Base-by-base conservation (phyloP, 2,888 invertebrate genomes). In the Pandemis cinnamomeana region DNA sequence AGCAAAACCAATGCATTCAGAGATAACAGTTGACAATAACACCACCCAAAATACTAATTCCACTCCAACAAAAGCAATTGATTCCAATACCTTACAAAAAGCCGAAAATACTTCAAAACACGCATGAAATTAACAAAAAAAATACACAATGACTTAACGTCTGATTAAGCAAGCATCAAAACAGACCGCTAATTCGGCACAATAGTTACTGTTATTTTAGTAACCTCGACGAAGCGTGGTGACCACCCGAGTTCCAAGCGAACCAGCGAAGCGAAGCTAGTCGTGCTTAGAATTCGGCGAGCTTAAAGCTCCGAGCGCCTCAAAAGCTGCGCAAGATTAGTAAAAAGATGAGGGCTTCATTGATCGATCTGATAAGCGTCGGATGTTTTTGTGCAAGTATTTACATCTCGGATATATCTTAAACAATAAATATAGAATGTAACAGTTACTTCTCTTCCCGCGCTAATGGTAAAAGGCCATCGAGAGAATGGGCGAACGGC, bases 1-100 rank as follows among this genome's bases (percentile, higher is more conserved):
- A 36, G 27, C 27, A 36, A 36, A 36, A 36, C 20, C 20, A 20
- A 20, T 20, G 20, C 27, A 89, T 91, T 93, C 92, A 92, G n/a
- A 13, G 46, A 11, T 46, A 53, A 53, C 6, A 51, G 55, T 55
- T 55, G 55, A 55, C 55, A 55, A 55, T 55, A 20, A 55, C 15
- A 5, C n/a, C 55, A 55, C 55, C 8, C 55, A 55, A 7, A 53
- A 53, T 48, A 7, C 55, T 55, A 55, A 55, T 55, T 8, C 20
- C 55, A 20, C 55, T 55, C 4, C 20, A 20, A 20, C 20, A 7
- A 2, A n/a, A 51, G 51, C n/a, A 6, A 7, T n/a, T 13, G 27
- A 36, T 36, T 36, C 27, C 27, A 36, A n/a, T 1, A n/a, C n/a
- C 13, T 55, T 6, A 20, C 20, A 15, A n/a, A 55, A 55, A 15